A percentile compares a stretch with the other conserved stretches of the same genome.
These are phyloP conservation scores for Acrocephalus kingi DNA, from an alignment of 2,113 vertebrate genomes.

Conservation along the genomic window DNA sequence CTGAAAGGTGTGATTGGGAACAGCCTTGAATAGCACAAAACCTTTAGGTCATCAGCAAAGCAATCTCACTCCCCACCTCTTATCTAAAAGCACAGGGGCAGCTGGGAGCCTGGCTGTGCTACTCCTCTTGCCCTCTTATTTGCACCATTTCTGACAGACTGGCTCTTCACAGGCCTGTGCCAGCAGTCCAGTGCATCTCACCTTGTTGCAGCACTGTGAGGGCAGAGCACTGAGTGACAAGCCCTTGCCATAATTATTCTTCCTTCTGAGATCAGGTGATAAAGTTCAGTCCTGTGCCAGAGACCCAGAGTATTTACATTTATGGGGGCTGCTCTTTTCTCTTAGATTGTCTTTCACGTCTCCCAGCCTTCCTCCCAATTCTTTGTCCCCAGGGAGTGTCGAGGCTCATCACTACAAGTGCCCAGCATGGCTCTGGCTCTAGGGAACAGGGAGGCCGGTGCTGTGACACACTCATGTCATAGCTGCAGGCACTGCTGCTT, in stretches of 20 bases:
- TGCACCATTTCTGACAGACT: not conserved
- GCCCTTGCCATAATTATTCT: not conserved
- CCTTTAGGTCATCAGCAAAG: not conserved
- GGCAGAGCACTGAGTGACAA: not conserved
- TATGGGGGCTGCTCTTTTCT: not conserved
- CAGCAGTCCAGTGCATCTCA: not conserved
- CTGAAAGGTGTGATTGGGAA: too few relatives aligned
- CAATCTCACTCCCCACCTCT: not conserved
- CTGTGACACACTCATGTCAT: not conserved
- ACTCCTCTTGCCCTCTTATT: not conserved
- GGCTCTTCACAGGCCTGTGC: not conserved
- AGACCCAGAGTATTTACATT: not conserved
- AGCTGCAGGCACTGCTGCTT: not conserved
- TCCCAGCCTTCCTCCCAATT: not conserved
- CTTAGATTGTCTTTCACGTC: not conserved
- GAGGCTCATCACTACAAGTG: not conserved
- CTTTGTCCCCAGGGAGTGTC: accelerated
- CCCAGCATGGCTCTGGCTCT: not conserved
- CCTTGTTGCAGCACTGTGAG: not conserved
- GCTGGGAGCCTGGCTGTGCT: not conserved
- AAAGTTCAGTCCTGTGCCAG: not conserved
- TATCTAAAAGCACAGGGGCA: not conserved
- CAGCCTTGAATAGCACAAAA: not conserved
- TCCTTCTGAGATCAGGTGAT: not conserved
- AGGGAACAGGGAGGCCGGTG: not conserved